Conservation (phyloP, 2,797 vertebrate species). For the Macroramphosus scolopax region DNA sequence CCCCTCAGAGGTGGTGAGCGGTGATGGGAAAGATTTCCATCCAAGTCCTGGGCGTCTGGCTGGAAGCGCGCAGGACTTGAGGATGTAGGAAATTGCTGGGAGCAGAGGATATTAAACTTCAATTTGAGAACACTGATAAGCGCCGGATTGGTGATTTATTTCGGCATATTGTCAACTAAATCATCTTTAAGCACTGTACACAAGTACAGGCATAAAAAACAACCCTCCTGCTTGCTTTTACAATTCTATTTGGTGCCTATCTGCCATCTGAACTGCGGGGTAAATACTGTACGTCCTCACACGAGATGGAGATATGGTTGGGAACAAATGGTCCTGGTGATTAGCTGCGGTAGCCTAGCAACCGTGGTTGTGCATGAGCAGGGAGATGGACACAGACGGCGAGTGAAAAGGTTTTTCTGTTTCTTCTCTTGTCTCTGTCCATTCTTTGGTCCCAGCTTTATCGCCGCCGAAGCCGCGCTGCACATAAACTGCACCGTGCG, state of each 20-base stretch:
- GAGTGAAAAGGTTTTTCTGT: conserved; percentile 30
- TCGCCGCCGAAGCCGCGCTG: conserved; percentile 38
- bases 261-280: conserved; percentile 46
- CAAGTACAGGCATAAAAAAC: conserved; percentile 60
- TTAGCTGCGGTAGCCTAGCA: conserved; percentile 67
- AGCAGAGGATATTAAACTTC: conserved; percentile 75
- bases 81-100: conserved; percentile 72
- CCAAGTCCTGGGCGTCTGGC: conserved; percentile 54
- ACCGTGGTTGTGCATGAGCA: conserved; percentile 11
- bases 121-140: conserved; percentile 74
- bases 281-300: conserved; percentile 51
- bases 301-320: conserved; percentile 48
- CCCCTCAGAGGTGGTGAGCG: conserved; percentile 68
- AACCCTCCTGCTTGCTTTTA: conserved; percentile 41
- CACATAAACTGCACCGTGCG: conserved; percentile 36
- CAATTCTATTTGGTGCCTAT: conserved; percentile 41
- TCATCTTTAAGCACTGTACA: conserved; percentile 63
- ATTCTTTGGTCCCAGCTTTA: conserved; percentile 33
- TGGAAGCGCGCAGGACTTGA: conserved; percentile 43
- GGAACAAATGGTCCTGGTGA: conserved; percentile 54
- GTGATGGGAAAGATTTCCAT: conserved; percentile 72
- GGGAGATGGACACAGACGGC: conserved; percentile 22
- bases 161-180: conserved; percentile 66
- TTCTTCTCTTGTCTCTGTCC: conserved; percentile 22
- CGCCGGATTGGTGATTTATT: conserved; percentile 71